phyloP scores from a whole-genome alignment of 2,888 invertebrate species.

The Campopleginae sp. region DNA sequence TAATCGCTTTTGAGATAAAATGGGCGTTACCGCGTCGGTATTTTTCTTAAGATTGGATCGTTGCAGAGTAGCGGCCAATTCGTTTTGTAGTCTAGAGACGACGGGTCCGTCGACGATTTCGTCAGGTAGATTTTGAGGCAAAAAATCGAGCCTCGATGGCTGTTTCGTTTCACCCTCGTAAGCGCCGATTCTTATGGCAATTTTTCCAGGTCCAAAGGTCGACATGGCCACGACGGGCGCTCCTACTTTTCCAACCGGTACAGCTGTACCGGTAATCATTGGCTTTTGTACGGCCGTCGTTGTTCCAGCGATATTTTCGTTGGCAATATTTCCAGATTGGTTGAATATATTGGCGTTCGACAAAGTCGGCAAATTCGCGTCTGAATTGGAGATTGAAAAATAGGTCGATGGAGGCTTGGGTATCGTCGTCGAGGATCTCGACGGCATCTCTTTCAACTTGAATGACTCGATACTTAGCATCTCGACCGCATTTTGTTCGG shows the following conservation, averaged over 20 bases:
- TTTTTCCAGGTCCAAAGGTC: conserved; percentile 74
- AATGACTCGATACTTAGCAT: conserved; percentile 92
- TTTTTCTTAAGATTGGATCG: conserved; percentile 91
- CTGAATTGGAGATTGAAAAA: conserved; percentile 84
- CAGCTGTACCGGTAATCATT: too few species aligned
- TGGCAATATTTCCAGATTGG: conserved; percentile 62
- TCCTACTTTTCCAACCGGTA: conserved; percentile 86
- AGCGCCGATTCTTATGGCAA: conserved; percentile 82
- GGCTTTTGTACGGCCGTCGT: conserved; percentile 71
- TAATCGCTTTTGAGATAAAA: too few species aligned
- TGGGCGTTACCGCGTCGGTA: conserved; percentile 85
- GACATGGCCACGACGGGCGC: conserved; percentile 72
- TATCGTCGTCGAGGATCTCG: conserved; percentile 84
- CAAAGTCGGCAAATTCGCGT: conserved; percentile 71
- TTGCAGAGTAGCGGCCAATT: conserved; percentile 90
- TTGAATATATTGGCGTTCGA: conserved; percentile 72
- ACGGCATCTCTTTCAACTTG: conserved; percentile 88
- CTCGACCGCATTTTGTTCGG: conserved; percentile 88
- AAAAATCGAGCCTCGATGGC: conserved; percentile 90
- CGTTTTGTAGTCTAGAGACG: conserved; percentile 89
- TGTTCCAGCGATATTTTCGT: conserved; percentile 48
- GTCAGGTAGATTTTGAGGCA: conserved; percentile 83
- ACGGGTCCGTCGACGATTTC: conserved; percentile 85
- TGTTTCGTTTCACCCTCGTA: conserved; percentile 85
- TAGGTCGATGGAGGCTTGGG: conserved; percentile 90